Percentiles rank a stretch among this genome's conserved stretches.
Evolutionary conservation across 92 coral and sea anemone genomes (phyloP).

Genomic region (Epizoanthus ramosus): DNA sequence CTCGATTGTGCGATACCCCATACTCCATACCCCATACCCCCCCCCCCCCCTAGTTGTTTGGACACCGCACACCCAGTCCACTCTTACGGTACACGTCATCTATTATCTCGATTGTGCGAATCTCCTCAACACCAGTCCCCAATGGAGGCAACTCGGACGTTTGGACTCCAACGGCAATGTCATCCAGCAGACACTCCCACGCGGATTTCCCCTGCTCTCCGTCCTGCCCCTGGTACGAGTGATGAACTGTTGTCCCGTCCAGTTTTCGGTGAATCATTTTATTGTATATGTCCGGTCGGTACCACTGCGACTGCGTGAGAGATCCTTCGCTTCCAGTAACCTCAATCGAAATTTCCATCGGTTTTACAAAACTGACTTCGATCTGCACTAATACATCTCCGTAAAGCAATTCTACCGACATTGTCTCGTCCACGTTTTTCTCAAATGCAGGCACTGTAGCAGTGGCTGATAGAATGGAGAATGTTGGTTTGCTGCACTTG

Average conservation of each 20-base stretch:
- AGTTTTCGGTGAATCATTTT: not conserved
- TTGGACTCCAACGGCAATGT: not conserved
- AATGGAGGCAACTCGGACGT: conserved; percentile 6
- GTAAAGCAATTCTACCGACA: not conserved
- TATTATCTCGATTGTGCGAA: conserved; percentile 21
- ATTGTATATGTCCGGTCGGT: conserved; percentile 30
- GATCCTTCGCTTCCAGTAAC: conserved; percentile 7
- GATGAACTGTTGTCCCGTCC: conserved; percentile 1
- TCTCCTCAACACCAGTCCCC: conserved; percentile 10
- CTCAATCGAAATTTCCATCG: conserved; percentile 19
- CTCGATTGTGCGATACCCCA: not conserved
- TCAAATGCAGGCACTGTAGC: conserved; percentile 16
- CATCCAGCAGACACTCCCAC: conserved; percentile 21
- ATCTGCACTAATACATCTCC: conserved; percentile 10
- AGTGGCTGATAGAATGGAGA: conserved; percentile 9
- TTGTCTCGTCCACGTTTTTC: conserved; percentile 15
- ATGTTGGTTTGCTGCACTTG: not conserved
- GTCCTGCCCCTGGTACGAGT: not conserved
- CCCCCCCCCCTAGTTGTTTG: not conserved
- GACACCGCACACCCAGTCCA: conserved; percentile 18
- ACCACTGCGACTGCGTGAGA: conserved; percentile 20
- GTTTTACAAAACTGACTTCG: conserved; percentile 18
- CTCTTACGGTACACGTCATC: conserved; percentile 16
- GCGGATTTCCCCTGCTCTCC: conserved; percentile 6
- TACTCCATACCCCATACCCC: too few relatives aligned